Conservation (phyloP, 2,888 invertebrate genomes). For the Brassicogethes aeneus region DNA sequence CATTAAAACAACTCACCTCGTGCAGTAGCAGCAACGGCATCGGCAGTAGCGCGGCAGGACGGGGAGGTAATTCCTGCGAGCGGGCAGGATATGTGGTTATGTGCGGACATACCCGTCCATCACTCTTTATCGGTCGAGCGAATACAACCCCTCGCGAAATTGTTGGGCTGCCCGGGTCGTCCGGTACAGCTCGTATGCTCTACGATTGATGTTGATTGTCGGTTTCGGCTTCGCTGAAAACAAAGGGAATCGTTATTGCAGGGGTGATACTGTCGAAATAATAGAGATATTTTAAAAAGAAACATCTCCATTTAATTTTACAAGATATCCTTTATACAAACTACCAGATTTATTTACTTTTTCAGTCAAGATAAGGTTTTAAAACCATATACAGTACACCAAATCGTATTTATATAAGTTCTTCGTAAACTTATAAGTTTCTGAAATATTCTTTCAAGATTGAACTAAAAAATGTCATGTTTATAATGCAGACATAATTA, state of each 20-base stretch:
- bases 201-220: conserved; percentile 11
- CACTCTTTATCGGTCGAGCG: conserved; percentile 42
- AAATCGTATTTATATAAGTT: too few relatives aligned
- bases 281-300: too few relatives aligned
- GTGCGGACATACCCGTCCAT: conserved; percentile 43
- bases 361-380: too few relatives aligned
- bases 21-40: neutral
- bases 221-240: neutral
- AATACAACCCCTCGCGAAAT: conserved; percentile 40
- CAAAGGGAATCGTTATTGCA: neutral
- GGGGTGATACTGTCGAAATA: too few relatives aligned
- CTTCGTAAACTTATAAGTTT: too few relatives aligned
- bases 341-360: too few relatives aligned
- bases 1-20: neutral
- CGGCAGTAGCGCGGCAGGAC: conserved; percentile 1
- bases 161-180: conserved; percentile 32
- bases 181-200: conserved; percentile 12
- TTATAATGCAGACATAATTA: too few relatives aligned
- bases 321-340: too few relatives aligned
- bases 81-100: conserved; percentile 37
- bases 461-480: too few relatives aligned
- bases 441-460: too few relatives aligned
- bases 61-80: conserved; percentile 15
- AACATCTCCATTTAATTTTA: too few relatives aligned
- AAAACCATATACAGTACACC: too few relatives aligned